Evolutionary conservation across 2,797 vertebrate species (phyloP).

Genomic region (Intellagama lesueurii): DNA sequence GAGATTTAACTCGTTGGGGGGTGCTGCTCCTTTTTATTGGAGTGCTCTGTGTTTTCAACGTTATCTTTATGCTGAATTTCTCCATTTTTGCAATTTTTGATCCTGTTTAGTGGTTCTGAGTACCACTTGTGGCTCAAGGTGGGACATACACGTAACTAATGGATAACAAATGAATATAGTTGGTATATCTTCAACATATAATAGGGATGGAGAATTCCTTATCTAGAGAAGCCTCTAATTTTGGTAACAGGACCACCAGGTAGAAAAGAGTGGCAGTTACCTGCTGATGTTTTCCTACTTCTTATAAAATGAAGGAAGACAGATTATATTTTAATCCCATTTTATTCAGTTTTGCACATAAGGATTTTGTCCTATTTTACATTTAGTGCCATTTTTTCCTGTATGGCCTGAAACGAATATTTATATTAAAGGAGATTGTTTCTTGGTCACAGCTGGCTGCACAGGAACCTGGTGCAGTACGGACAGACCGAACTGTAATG

Average conservation of each 20-base stretch:
- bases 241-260: neutral
- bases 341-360: neutral
- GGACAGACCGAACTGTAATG: neutral
- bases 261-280: neutral
- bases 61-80: neutral
- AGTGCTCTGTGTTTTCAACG: neutral
- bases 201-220: too few relatives aligned
- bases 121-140: neutral
- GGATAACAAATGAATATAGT: neutral
- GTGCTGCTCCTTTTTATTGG: neutral
- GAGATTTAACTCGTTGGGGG: neutral
- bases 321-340: neutral
- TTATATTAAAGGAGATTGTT: neutral
- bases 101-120: neutral
- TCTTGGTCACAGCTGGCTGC: neutral
- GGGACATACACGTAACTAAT: neutral
- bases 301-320: neutral
- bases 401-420: conserved; percentile 13
- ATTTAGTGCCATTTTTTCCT: neutral
- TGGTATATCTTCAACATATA: neutral
- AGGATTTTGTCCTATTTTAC: neutral
- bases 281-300: neutral
- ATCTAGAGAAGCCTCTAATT: neutral
- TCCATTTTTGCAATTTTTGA: neutral
- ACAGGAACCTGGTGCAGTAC: neutral